Base-by-base conservation (phyloP, 2,113 vertebrate species). In the Corythoichthys haematopterus region DNA sequence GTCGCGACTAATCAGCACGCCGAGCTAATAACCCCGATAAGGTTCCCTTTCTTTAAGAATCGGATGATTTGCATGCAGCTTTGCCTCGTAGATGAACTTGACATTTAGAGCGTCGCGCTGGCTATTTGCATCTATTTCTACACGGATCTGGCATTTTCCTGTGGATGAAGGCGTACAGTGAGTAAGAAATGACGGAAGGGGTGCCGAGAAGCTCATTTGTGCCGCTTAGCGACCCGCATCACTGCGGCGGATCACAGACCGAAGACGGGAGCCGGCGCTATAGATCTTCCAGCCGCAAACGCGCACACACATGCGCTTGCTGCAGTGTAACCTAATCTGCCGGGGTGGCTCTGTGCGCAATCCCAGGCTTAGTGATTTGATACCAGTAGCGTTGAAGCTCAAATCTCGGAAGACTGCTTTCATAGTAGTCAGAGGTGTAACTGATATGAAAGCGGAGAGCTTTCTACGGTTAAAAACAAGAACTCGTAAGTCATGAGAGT, bases 251-350 rank as follows among this genome's bases (percentile, higher is more conserved):
- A 65, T 71, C 72, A 64, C 68, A 78, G 78, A 59, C 74, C 6
- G 53, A 68, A 38, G 52, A 65, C 75, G 68, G 68, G 3, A 67
- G 65, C 50, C 53, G 62, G 61, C 35, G 74, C 72, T 65, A 33
- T 68, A 28, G 68, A 70, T 80, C 75, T 74, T 77, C 75, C 75
- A 59, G 69, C 55, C 69, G 64, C 66, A 16, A 58, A 36, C 35
- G 47, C 52, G 64, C 68, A 66, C 47, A 43, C 63, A 51, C 35
- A 57, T 10, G 37, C 13, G 60, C 16, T 37, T 61, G 81, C 80
- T 80, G 81, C 85, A 82, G 80, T 78, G 74, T 75, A 66, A 84
- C 47, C 51, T 83, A 80, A 87, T 88, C 74, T 84, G 63, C 65
- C 46, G 15, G 52, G 71, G 67, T 77, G 76, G 68, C 77, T 71